Evolutionary conservation across 2,888 invertebrate genomes (phyloP).

Genomic region (Conistra vaccinii): DNA sequence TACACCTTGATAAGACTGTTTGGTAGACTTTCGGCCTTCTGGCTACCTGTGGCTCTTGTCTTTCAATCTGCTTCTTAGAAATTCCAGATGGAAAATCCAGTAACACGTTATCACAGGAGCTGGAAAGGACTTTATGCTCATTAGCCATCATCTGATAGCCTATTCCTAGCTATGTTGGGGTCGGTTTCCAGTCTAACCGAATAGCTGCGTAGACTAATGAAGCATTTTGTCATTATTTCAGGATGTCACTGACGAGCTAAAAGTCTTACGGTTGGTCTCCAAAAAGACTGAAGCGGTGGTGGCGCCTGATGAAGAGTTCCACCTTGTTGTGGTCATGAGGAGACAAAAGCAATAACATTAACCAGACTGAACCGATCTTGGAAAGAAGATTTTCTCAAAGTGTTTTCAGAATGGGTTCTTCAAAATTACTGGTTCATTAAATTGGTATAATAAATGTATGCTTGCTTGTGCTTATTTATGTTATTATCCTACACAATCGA

Average conservation of each 20-base stretch:
- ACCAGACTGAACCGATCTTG: neutral
- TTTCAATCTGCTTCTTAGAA: neutral
- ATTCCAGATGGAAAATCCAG: neutral
- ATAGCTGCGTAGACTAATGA: neutral
- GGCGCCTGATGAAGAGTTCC: slow-evolving; percentile 84
- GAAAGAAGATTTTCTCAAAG: neutral
- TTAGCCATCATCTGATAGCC: too few species aligned
- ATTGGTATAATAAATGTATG: too few species aligned
- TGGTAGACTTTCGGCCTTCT: too few species aligned
- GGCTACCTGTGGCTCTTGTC: too few species aligned
- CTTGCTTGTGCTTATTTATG: neutral
- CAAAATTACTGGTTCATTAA: neutral
- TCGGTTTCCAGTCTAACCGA: neutral
- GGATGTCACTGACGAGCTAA: slow-evolving; percentile 85
- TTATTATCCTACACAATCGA: too few species aligned
- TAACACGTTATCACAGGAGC: neutral
- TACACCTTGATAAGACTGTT: too few species aligned
- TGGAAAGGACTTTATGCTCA: neutral
- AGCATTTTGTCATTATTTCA: slow-evolving; percentile 60
- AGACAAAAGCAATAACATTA: slow-evolving; percentile 46
- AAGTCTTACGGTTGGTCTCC: slow-evolving; percentile 83
- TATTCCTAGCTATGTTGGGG: neutral
- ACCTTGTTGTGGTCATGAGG: slow-evolving; percentile 87
- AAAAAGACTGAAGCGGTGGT: slow-evolving; percentile 87
- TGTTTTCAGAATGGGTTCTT: neutral